A percentile compares a stretch with the other conserved stretches of the same genome.
phyloP scores from a whole-genome alignment of 2,113 vertebrate genomes.

The Prietella phreatophila region DNA sequence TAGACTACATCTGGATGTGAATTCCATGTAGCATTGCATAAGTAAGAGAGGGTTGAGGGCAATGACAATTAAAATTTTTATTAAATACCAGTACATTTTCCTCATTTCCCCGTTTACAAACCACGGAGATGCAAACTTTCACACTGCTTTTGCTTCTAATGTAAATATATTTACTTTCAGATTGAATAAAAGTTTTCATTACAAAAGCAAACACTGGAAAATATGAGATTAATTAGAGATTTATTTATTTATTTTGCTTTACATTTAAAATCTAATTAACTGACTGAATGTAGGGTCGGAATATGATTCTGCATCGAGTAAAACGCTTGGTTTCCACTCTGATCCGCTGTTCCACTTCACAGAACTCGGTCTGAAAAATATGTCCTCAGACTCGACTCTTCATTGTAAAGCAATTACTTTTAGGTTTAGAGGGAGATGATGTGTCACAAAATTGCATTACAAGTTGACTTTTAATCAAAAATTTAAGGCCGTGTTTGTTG shows the following conservation, averaged over 20 bases:
- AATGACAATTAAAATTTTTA: neutral
- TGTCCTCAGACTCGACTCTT: constrained; percentile 4
- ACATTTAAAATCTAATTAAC: constrained; percentile 33
- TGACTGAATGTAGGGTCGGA: neutral
- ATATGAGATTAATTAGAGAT: neutral
- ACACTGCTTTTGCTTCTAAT: neutral
- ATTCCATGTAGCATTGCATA: neutral
- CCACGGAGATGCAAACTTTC: neutral
- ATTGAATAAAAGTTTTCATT: neutral
- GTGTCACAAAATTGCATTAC: neutral
- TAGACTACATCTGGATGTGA: neutral
- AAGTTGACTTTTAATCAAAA: constrained; percentile 23
- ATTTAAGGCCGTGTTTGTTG: neutral
- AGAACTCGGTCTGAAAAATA: constrained; percentile 28
- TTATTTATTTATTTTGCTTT: neutral
- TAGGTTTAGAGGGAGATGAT: neutral
- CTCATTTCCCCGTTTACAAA: neutral
- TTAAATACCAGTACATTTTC: neutral
- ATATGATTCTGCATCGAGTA: neutral
- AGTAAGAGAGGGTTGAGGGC: neutral
- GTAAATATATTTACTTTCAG: neutral
- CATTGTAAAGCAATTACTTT: constrained; percentile 1
- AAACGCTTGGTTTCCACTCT: neutral
- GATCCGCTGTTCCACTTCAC: constrained; percentile 31
- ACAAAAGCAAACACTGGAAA: neutral